Evolutionary conservation across 2,113 vertebrate species (phyloP), one percentile per base, ranked within the genome.

Genomic region (Himantopus leucocephalus): DNA sequence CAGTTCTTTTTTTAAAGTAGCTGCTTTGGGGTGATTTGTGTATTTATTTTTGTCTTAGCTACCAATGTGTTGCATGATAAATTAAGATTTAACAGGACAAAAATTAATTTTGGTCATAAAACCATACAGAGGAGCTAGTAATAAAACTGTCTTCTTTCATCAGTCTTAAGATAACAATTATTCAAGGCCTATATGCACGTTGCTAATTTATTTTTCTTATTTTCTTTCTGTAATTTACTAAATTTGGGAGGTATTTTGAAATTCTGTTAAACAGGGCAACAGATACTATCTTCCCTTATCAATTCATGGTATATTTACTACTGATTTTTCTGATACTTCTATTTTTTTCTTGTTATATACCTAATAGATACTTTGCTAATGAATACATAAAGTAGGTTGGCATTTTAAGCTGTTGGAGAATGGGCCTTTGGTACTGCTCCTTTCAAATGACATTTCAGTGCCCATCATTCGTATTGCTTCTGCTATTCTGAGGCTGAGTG

Each of bases 41-140:
- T 91, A 39, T 75, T 84, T 81, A 76, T 88, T 88, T 94, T 83
- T 92, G n/a, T 84, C 68, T 86, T 86, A 70, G n/a, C 52, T 84
- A 77, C 45, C 35, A 55, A 45, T 37, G 50, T 77, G 41, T 32
- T 72, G 29, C 23, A 27, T 72, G 43, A 68, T 27, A 67, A 92
- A 85, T 47, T 85, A 72, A 83, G 37, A 88, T 52, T 63, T 80
- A 72, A 64, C 3, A 12, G 47, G 75, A 59, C 8, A 59, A 83
- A 81, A 74, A 59, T 14, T 47, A 56, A 81, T 47, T 75, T 78
- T 67, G 32, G 50, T 85, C 56, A 77, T 35, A 77, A 86, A 79
- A 62, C 27, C 22, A 37, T 16, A 32, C 13, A 58, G 37, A 87
- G 12, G 6, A 79, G 13, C 8, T 53, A 29, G 27, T 70, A 86